Evolutionary conservation across 2,797 vertebrate species (phyloP), one percentile per base, ranked within the genome.

Genomic region (Lepus townsendii): DNA sequence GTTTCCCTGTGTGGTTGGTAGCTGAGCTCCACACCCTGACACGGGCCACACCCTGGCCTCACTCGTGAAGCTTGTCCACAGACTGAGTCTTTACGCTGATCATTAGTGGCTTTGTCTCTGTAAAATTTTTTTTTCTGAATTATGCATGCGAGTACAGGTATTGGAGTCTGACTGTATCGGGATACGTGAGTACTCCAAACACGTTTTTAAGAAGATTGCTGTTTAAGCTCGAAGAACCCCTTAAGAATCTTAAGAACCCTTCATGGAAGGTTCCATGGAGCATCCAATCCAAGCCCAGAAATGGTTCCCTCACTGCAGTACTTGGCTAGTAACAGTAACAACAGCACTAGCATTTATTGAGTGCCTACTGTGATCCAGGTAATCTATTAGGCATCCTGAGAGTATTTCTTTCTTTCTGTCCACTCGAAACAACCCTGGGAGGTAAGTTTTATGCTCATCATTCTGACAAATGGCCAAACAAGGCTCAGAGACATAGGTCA

Each of bases 241-340:
- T 75, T 77, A 90, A 72, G 76, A 84, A 86, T 88, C 60, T 77
- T 77, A 77, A 94, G 79, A 89, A 76, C 6, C 22, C 14, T 95
- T 90, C 42, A 54, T 52, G 69, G 47, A 66, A 94, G 68, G 4
- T 50, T 82, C 78, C 5, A 16, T 65, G 71, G 86, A 90, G 63
- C 16, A 26, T 69, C 12, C 7, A 88, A 60, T 38, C 35, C 54
- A 69, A 50, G n/a, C 26, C 65, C 65, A 80, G 77, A 91, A 68
- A 63, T 79, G 6, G 35, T 38, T 38, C 71, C 65, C 68, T 92
- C 38, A 54, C 17, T 77, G 62, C 73, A 75, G 14, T 38, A 57
- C 47, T 52, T 69, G 38, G n/a, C 17, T 60, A 47, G 66, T 19
- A 78, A 87, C 1, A 75, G 20, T 79, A 77, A 83, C 10, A n/a